Evolutionary conservation across 1,140 invertebrate species (phyloP).

Genomic region (Neodiprion pinetum): DNA sequence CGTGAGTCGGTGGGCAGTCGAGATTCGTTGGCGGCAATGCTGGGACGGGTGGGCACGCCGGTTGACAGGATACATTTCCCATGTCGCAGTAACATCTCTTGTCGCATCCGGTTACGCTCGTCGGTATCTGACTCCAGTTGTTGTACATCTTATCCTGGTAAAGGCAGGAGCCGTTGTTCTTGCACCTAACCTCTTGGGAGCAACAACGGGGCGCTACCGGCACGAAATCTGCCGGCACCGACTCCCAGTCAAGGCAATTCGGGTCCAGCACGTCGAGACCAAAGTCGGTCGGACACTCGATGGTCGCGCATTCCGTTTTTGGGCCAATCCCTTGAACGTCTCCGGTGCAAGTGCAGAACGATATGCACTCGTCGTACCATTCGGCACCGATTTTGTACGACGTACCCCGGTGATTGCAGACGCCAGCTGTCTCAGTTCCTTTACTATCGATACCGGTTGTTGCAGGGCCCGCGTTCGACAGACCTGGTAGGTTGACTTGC

Average conservation of each 20-base stretch:
- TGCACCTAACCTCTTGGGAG: slow-evolving; percentile 74
- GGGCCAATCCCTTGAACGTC: slow-evolving; percentile 60
- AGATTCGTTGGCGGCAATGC: slow-evolving; percentile 76
- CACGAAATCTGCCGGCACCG: slow-evolving; percentile 73
- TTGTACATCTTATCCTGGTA: slow-evolving; percentile 71
- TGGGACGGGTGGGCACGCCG: slow-evolving; percentile 77
- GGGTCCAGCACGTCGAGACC: slow-evolving; percentile 83
- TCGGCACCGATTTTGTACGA: slow-evolving; percentile 62
- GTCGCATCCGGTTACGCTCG: slow-evolving; percentile 79
- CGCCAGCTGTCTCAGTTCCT: slow-evolving; percentile 1
- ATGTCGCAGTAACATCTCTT: slow-evolving; percentile 86
- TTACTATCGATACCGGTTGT: neutral
- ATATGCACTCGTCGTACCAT: slow-evolving; percentile 79
- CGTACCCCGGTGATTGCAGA: slow-evolving; percentile 67
- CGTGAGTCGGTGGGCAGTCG: slow-evolving; percentile 71
- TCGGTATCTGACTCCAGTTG: slow-evolving; percentile 63
- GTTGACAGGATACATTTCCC: slow-evolving; percentile 84
- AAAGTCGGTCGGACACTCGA: slow-evolving; percentile 83
- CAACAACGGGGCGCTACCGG: slow-evolving; percentile 83
- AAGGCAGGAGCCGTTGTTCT: slow-evolving; percentile 78
- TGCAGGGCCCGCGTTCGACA: slow-evolving; percentile 40
- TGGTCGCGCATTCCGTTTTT: slow-evolving; percentile 71
- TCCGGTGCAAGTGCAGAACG: slow-evolving; percentile 74
- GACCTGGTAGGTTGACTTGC: slow-evolving; percentile 50
- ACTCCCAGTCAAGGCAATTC: slow-evolving; percentile 85